phyloP scores from a whole-genome alignment of 2,113 vertebrate species.

The Syngnathus typhle region DNA sequence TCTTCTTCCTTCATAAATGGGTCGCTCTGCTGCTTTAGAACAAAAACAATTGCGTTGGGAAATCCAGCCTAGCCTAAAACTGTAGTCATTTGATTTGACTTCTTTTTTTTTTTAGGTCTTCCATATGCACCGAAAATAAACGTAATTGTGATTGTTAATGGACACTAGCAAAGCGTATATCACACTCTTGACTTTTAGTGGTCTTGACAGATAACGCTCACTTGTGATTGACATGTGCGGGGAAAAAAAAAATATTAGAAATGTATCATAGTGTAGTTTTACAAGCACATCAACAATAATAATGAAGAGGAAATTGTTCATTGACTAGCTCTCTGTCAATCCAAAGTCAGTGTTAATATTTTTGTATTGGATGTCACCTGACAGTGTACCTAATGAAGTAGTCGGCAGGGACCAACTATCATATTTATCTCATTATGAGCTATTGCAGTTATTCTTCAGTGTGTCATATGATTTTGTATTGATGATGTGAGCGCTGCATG shows the following conservation, averaged over 20 bases:
- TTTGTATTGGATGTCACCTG: not conserved
- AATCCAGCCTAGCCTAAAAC: too few species aligned
- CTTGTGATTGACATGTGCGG: not conserved
- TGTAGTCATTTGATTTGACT: not conserved
- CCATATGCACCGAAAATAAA: not conserved
- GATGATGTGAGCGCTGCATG: constrained; percentile 2
- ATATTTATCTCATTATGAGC: not conserved
- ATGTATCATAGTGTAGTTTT: not conserved
- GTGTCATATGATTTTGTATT: not conserved
- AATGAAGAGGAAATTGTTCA: not conserved
- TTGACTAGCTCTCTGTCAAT: not conserved
- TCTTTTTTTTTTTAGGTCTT: not conserved
- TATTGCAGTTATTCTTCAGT: constrained; percentile 4
- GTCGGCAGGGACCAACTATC: not conserved
- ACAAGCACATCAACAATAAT: not conserved
- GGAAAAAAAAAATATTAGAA: not conserved
- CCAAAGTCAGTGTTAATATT: constrained; percentile 2
- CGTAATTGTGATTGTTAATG: not conserved
- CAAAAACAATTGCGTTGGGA: not conserved
- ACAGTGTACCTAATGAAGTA: not conserved
- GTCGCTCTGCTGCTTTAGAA: not conserved
- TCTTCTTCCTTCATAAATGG: not conserved
- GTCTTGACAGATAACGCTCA: not conserved
- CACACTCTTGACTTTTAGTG: not conserved
- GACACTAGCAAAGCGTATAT: not conserved